Evolutionary conservation across 2,797 vertebrate genomes (phyloP).

Genomic region (Coregonus suidteri): DNA sequence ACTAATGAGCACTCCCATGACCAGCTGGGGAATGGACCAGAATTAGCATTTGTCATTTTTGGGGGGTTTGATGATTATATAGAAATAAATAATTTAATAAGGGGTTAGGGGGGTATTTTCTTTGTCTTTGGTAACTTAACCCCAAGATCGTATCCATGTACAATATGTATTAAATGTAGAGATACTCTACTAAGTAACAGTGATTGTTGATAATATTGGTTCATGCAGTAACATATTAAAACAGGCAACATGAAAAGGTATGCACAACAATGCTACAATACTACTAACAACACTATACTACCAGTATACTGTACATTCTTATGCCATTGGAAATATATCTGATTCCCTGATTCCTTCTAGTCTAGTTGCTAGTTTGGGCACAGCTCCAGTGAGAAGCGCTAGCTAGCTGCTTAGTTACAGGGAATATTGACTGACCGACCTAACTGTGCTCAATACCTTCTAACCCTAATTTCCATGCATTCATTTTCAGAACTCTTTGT

Average conservation of each 20-base stretch:
- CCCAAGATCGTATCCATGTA: conserved; percentile 21
- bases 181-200: neutral
- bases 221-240: neutral
- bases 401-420: neutral
- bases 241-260: neutral
- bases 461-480: conserved; percentile 20
- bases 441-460: conserved; percentile 4
- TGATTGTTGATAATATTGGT: neutral
- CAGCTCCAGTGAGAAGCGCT: neutral
- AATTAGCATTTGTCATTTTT: conserved; percentile 96
- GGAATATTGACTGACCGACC: conserved; percentile 3
- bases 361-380: neutral
- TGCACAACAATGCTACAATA: neutral
- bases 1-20: conserved; percentile 94
- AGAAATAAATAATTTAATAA: conserved; percentile 75
- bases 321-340: neutral
- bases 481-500: conserved; percentile 18
- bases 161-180: neutral
- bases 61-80: conserved; percentile 63
- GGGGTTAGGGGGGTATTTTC: conserved; percentile 38
- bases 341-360: neutral
- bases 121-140: conserved; percentile 47
- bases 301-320: too few relatives aligned
- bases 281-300: neutral
- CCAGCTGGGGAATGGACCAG: conserved; percentile 93